A percentile compares a stretch with the other conserved stretches of the same genome.
phyloP scores from a whole-genome alignment of 35 echinoderm and acorn worm species.

The Strongylocentrotus purpuratus region DNA sequence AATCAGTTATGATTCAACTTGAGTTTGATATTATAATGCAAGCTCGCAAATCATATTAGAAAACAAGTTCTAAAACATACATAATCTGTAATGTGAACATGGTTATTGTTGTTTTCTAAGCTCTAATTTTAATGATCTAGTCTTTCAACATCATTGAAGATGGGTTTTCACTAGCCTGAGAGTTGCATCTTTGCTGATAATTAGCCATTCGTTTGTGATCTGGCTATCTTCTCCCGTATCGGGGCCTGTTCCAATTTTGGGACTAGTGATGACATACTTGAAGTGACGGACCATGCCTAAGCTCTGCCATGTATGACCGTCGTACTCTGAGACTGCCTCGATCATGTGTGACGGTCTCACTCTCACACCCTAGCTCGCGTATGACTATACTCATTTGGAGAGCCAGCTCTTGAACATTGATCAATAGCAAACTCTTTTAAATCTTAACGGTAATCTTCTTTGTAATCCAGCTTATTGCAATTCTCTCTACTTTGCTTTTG shows the following conservation, averaged over 20 bases:
- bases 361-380: not conserved
- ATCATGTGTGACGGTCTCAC: not conserved
- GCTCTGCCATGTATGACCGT: not conserved
- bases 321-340: not conserved
- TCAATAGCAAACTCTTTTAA: not conserved
- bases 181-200: not conserved
- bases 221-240: not conserved
- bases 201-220: not conserved
- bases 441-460: not conserved
- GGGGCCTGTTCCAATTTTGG: not conserved
- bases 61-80: not conserved
- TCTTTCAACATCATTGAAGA: not conserved
- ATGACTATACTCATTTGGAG: not conserved
- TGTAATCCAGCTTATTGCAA: not conserved
- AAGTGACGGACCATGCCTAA: not conserved
- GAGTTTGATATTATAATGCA: too few species aligned
- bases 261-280: not conserved
- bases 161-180: not conserved
- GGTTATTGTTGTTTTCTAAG: not conserved
- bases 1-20: too few species aligned
- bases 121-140: not conserved
- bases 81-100: not conserved
- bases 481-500: too few species aligned
- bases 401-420: not conserved
- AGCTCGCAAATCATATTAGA: too few species aligned